These are phyloP conservation scores for Sebastes baramenuke DNA, from an alignment of 2,797 vertebrate genomes.

Conservation along the genomic window DNA sequence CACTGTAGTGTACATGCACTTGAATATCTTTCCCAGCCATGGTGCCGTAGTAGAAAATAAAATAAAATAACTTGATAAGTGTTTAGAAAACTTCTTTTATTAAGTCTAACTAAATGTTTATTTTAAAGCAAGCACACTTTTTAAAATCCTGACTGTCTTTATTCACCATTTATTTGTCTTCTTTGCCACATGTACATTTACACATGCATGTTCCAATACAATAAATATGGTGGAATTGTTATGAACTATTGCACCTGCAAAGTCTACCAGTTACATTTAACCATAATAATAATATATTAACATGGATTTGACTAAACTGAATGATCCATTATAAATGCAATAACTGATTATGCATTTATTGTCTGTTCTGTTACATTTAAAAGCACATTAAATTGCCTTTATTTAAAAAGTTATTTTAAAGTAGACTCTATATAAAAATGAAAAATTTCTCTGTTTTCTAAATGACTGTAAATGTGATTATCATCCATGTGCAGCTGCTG, in stretches of 20 bases:
- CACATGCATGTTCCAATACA: background rate
- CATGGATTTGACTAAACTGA: background rate
- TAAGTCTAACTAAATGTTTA: background rate
- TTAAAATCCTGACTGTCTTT: background rate
- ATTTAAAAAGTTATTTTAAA: background rate
- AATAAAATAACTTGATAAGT: background rate
- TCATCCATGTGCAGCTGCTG: background rate
- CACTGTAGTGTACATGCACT: background rate
- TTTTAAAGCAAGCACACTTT: background rate
- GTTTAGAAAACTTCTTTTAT: background rate
- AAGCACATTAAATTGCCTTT: background rate
- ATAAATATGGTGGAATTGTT: background rate
- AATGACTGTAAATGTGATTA: background rate
- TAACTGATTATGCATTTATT: background rate
- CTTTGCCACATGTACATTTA: background rate
- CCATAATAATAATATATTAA: background rate
- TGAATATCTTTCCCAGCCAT: background rate
- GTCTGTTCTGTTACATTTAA: background rate
- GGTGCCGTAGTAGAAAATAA: background rate
- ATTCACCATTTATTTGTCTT: background rate
- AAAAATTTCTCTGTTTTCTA: background rate
- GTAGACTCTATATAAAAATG: background rate
- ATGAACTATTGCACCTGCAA: background rate
- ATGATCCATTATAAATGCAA: background rate
- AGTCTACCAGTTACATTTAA: background rate